phyloP scores from a whole-genome alignment of 2,888 invertebrate species.

The Prostheceraeus crozeri region DNA sequence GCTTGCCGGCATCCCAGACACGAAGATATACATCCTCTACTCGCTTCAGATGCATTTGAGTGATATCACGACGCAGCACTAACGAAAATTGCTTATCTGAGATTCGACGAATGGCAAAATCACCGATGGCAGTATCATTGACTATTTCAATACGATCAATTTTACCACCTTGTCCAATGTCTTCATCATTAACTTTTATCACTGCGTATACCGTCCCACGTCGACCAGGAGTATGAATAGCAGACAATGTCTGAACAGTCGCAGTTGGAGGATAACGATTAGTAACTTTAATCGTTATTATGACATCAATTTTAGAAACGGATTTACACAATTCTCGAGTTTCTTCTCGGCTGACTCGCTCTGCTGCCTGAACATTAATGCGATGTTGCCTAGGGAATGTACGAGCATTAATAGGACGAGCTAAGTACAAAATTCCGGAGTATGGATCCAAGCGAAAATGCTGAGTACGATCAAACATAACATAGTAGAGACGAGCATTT shows the following conservation, averaged over 20 bases:
- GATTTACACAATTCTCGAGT: slow-evolving; percentile 23
- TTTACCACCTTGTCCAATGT: background rate
- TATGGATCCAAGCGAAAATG: slow-evolving; percentile 24
- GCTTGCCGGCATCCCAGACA: no score
- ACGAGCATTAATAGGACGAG: background rate
- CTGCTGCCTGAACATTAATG: slow-evolving; percentile 18
- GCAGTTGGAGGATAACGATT: slow-evolving; percentile 23
- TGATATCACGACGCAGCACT: no score
- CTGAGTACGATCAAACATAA: background rate
- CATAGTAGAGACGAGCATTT: slow-evolving; percentile 27
- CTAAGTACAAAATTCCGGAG: slow-evolving; percentile 19
- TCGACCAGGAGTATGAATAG: background rate
- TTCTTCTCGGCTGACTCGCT: slow-evolving; percentile 21
- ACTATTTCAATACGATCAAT: no score
- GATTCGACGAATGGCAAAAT: no score
- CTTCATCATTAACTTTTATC: slow-evolving; percentile 19
- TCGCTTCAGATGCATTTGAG: no score
- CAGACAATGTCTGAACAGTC: background rate
- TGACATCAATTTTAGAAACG: slow-evolving; percentile 13
- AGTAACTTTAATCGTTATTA: background rate
- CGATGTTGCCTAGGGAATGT: background rate
- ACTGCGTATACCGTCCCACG: slow-evolving; percentile 16
- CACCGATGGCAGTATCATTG: no score
- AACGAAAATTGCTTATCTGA: no score
- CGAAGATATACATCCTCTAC: no score